Conservation (phyloP, 2,797 vertebrate species). For the Chrysocyon brachyurus region DNA sequence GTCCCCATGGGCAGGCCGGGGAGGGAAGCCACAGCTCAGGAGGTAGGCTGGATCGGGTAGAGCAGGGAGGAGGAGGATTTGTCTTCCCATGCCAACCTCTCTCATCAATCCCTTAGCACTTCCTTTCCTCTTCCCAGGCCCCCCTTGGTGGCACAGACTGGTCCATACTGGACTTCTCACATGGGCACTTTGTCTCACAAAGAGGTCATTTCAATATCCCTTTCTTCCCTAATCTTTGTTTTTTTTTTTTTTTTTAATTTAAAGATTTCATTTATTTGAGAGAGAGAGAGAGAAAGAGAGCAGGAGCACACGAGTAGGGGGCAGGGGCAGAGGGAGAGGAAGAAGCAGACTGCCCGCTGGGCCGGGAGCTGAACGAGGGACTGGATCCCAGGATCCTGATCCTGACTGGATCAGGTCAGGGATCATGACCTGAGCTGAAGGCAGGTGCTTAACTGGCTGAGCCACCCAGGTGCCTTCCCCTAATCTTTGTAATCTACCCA, state of each 20-base stretch:
- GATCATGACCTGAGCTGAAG: no score
- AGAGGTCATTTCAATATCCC: background rate
- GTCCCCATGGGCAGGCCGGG: constrained; percentile 92
- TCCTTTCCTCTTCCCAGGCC: background rate
- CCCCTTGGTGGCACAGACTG: no score
- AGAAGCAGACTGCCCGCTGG: no score
- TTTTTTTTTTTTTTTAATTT: no score
- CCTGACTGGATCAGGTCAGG: no score
- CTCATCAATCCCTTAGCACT: background rate
- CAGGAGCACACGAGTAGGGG: no score
- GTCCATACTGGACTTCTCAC: background rate
- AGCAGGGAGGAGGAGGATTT: background rate
- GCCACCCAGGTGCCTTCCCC: background rate
- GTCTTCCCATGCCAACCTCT: background rate
- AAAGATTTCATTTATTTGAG: no score
- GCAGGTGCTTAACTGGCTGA: no score
- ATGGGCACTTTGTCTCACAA: background rate
- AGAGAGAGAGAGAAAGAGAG: no score
- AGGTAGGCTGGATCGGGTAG: constrained; percentile 91
- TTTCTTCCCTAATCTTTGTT: background rate
- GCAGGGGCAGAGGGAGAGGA: no score
- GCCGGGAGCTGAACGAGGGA: no score
- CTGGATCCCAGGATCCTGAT: no score
- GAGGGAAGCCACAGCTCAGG: constrained; percentile 94
- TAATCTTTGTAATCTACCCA: background rate